Percentiles rank a stretch among this genome's conserved stretches.
Conservation (phyloP, 2,797 vertebrate genomes). For the Cygnus olor region DNA sequence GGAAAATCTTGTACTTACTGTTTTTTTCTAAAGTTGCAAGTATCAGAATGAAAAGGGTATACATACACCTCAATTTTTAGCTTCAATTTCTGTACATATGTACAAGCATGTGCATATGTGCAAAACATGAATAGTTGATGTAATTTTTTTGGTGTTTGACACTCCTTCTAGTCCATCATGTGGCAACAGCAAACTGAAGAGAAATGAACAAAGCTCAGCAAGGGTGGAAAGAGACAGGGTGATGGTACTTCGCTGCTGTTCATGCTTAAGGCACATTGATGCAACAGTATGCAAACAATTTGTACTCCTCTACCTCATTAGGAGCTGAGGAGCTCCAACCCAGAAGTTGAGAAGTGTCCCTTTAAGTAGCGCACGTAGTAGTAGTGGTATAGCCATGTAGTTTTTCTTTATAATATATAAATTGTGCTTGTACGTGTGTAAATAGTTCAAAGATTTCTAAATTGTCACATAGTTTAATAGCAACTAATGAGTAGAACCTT, state of each 20-base stretch:
- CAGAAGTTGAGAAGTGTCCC: conserved; percentile 64
- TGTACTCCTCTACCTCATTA: not conserved
- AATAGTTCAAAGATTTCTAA: conserved; percentile 25
- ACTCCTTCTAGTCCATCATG: not conserved
- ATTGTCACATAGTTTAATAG: not conserved
- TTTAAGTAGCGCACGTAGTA: conserved; percentile 67
- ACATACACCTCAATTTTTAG: not conserved
- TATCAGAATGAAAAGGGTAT: not conserved
- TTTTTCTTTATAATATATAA: conserved; percentile 18
- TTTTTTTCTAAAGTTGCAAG: not conserved
- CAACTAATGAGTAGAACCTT: not conserved
- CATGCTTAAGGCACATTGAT: not conserved
- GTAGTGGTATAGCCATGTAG: conserved; percentile 48
- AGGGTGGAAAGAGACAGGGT: not conserved
- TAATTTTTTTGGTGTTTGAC: not conserved
- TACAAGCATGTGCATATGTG: not conserved
- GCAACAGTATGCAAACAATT: not conserved
- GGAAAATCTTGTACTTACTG: not conserved
- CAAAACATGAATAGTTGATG: not conserved
- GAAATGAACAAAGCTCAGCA: not conserved
- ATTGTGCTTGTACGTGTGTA: not conserved
- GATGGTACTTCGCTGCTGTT: not conserved
- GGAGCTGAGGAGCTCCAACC: not conserved
- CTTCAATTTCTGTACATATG: not conserved
- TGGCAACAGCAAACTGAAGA: not conserved